These are phyloP conservation scores for Tetranychus piercei DNA, from an alignment of 2,888 invertebrate genomes.

Conservation along the genomic window DNA sequence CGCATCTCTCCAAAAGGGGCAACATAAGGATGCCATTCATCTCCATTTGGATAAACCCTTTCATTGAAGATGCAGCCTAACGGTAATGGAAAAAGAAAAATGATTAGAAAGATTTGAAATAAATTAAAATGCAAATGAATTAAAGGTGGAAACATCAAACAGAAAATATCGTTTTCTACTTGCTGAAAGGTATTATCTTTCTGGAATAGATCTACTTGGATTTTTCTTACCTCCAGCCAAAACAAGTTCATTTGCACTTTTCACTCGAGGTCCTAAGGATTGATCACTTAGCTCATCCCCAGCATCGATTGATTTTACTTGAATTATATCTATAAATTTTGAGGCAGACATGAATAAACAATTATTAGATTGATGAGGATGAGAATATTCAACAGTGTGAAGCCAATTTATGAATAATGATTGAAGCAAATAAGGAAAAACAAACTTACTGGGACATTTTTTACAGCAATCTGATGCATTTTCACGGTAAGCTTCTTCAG, in stretches of 20 bases:
- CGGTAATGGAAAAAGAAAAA: background rate
- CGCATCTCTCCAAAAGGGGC: constrained; percentile 69
- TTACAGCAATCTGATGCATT: constrained; percentile 62
- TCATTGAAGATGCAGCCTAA: constrained; percentile 46
- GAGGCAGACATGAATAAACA: background rate
- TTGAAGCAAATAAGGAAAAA: too few species aligned
- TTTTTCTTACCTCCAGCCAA: constrained; percentile 25
- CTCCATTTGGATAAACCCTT: constrained; percentile 50
- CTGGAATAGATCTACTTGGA: too few species aligned
- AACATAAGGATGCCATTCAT: constrained; percentile 70
- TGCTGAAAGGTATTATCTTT: too few species aligned
- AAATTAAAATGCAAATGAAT: too few species aligned
- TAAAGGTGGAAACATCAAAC: too few species aligned
- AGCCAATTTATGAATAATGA: too few species aligned
- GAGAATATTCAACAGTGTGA: too few species aligned
- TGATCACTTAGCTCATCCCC: constrained; percentile 22
- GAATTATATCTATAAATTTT: constrained; percentile 7
- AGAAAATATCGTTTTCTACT: too few species aligned
- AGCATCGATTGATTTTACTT: constrained; percentile 14
- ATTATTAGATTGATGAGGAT: background rate
- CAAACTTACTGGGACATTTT: constrained; percentile 43
- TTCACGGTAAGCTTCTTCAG: constrained; percentile 50
- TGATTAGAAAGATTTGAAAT: background rate
- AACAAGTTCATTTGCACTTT: constrained; percentile 24
- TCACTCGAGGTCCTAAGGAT: constrained; percentile 3